Conservation (phyloP, 2,113 vertebrate genomes). For the Alligator sinensis region DNA sequence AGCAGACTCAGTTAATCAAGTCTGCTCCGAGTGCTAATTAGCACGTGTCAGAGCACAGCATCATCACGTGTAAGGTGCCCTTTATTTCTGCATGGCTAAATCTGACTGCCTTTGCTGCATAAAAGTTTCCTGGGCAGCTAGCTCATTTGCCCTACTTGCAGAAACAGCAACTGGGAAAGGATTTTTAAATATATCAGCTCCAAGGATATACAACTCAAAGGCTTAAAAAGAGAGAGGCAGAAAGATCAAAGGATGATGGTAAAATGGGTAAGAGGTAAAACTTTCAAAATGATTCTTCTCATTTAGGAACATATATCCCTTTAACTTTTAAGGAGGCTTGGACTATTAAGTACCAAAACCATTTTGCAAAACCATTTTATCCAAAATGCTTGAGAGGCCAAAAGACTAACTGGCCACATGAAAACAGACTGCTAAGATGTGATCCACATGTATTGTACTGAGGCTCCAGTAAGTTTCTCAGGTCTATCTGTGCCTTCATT, state of each 20-base stretch:
- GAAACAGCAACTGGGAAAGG: slow-evolving; percentile 24
- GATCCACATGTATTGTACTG: neutral
- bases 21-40: too few relatives aligned
- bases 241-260: slow-evolving; percentile 51
- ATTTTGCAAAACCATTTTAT: neutral
- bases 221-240: slow-evolving; percentile 48
- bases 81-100: too few relatives aligned
- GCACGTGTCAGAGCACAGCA: too few relatives aligned
- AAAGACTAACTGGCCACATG: neutral
- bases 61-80: too few relatives aligned
- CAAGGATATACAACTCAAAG: slow-evolving; percentile 40
- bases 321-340: neutral
- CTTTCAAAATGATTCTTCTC: slow-evolving; percentile 42
- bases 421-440: neutral
- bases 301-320: slow-evolving; percentile 15
- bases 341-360: neutral
- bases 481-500: neutral
- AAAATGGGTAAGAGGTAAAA: neutral
- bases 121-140: slow-evolving; percentile 9
- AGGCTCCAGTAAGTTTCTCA: neutral
- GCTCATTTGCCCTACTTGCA: slow-evolving; percentile 61
- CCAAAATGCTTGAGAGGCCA: neutral
- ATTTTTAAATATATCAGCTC: slow-evolving; percentile 56
- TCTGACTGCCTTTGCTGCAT: neutral
- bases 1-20: too few relatives aligned